Evolutionary conservation across 2,888 invertebrate species (phyloP).

Genomic region (Lepidochrysops patricia): DNA sequence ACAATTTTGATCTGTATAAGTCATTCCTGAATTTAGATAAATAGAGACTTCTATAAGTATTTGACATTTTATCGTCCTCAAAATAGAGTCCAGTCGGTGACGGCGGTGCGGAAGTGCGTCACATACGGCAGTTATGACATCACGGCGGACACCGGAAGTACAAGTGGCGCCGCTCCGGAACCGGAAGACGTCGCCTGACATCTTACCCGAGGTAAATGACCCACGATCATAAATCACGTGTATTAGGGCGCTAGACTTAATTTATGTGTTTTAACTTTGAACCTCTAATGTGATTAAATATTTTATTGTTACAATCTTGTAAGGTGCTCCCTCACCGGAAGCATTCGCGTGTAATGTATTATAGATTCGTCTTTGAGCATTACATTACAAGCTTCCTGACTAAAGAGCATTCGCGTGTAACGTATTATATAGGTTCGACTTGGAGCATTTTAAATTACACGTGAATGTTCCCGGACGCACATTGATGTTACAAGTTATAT

Average conservation of each 20-base stretch:
- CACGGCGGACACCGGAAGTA: slow-evolving; percentile 59
- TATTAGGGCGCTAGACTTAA: background rate
- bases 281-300: slow-evolving; percentile 15
- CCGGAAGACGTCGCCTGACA: slow-evolving; percentile 56
- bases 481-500: too few species aligned
- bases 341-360: too few species aligned
- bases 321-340: too few species aligned
- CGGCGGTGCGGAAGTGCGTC: slow-evolving; percentile 54
- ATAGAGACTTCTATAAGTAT: background rate
- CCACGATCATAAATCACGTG: slow-evolving; percentile 31
- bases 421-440: too few species aligned
- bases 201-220: slow-evolving; percentile 55
- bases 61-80: background rate
- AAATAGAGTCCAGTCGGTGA: background rate
- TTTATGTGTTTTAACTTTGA: background rate
- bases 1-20: background rate
- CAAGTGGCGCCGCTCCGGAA: slow-evolving; percentile 59
- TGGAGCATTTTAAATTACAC: too few species aligned
- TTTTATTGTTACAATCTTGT: too few species aligned
- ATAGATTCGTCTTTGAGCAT: too few species aligned
- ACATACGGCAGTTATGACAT: slow-evolving; percentile 54
- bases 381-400: too few species aligned
- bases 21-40: too few species aligned
- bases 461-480: too few species aligned
- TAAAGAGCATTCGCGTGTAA: too few species aligned